Evolutionary conservation across 2,888 invertebrate species (phyloP).

Genomic region (Hesperia comma): DNA sequence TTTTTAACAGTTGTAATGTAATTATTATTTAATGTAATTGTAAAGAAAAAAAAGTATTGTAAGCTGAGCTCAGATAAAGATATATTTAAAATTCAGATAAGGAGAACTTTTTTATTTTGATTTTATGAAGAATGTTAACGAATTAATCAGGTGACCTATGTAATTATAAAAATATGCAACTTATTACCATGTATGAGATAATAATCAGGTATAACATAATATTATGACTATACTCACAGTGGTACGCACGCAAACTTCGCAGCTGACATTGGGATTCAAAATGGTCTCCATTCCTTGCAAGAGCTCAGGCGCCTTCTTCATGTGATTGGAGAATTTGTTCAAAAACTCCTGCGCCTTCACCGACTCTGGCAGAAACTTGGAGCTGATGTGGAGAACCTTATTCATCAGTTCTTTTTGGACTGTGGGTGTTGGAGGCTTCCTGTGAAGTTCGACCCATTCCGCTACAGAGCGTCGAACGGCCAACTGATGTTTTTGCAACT

Average conservation of each 20-base stretch:
- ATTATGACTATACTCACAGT: conserved; percentile 83
- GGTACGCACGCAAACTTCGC: conserved; percentile 96
- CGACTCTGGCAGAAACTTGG: conserved; percentile 94
- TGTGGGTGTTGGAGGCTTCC: conserved; percentile 87
- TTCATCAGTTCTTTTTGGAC: conserved; percentile 89
- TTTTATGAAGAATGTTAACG: no score
- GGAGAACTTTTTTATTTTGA: no score
- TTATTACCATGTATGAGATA: no score
- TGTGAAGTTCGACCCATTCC: conserved; percentile 94
- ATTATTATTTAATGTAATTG: no score
- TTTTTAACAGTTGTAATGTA: no score
- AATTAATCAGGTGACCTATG: no score
- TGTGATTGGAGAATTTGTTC: conserved; percentile 90
- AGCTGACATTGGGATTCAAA: conserved; percentile 94
- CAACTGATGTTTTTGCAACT: conserved; percentile 95
- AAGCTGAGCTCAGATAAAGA: no score
- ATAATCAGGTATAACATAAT: conserved; percentile 4
- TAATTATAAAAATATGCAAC: no score
- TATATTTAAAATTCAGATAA: no score
- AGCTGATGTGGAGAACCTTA: conserved; percentile 87
- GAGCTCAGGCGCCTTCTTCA: conserved; percentile 88
- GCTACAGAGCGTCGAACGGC: conserved; percentile 92
- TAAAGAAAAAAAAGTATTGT: no score
- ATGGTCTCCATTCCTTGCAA: conserved; percentile 93
- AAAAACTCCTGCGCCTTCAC: conserved; percentile 95